Evolutionary conservation across 2,113 vertebrate genomes (phyloP), one percentile per base, ranked within the genome.

Genomic region (Hyperopisus bebe): DNA sequence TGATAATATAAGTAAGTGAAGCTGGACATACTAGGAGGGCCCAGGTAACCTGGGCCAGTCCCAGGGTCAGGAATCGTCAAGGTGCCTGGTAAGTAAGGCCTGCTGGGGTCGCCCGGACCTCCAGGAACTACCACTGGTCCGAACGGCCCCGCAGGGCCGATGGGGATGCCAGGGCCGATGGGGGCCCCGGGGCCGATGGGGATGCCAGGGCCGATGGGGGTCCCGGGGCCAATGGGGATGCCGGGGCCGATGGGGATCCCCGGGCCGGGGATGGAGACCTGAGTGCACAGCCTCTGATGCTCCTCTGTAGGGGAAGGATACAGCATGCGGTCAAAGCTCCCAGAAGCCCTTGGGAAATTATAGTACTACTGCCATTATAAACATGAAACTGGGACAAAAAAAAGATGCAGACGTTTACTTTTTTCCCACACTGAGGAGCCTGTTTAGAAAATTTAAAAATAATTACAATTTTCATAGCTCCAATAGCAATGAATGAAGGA

Each of bases 221-320:
- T 1, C 15, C 27, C 31, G 5, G 31, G 74, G 17, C 3, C 74
- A 2, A 13, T 17, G 2, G 74, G 74, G 31, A 31, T 39, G 0
- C 74, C 74, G 1, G 48, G 48, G 50, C 31, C 31, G 42, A 82
- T 7, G 7, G 74, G 74, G 31, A 15, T 80, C 0, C 31, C 31
- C 0, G 31, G 77, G 19, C 31, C 77, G 0, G 62, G 87, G 55
- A 44, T 2, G 77, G 39, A 10, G 19, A 83, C 21, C 93, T 94
- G 94, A 44, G 95, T 88, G 91, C 98, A 99, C 86, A 99, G 92
- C 89, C 96, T 97, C 92, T 97, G 97, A 94, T 96, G 97, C 89
- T 99, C 98, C 5, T 99, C 98, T 99, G 94, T 91, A 96, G 46
- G 53, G 24, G 15, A 88, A 90, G 35, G 87, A 31, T 47, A 66